Conservation (phyloP, 1,140 invertebrate genomes). For the Zelostemma sp. region DNA sequence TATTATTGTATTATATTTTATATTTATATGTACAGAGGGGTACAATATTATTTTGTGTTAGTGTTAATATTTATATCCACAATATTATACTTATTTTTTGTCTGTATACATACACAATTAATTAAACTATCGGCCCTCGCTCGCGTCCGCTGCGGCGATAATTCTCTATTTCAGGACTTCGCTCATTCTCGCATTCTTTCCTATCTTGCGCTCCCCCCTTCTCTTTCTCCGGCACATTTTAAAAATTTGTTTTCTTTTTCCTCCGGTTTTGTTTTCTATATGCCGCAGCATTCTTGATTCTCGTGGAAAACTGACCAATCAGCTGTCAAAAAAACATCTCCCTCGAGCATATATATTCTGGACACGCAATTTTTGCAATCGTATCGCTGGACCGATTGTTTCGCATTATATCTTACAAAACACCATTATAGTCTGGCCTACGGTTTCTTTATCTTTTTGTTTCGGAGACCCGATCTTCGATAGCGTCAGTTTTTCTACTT, state of each 20-base stretch:
- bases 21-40: conserved; percentile 70
- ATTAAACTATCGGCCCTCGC: conserved; percentile 65
- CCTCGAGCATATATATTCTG: conserved; percentile 39
- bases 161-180: conserved; percentile 41
- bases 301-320: conserved; percentile 37
- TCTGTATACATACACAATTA: conserved; percentile 69
- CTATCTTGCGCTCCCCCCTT: conserved; percentile 16
- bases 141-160: conserved; percentile 47
- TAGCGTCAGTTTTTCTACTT: conserved; percentile 27
- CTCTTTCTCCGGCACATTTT: conserved; percentile 21
- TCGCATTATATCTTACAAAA: conserved; percentile 66
- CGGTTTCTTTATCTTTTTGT: conserved; percentile 40
- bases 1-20: conserved; percentile 63
- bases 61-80: conserved; percentile 68
- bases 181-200: conserved; percentile 37
- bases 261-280: conserved; percentile 32
- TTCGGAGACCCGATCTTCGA: conserved; percentile 50
- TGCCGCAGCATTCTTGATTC: conserved; percentile 29
- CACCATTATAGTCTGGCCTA: conserved; percentile 66
- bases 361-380: conserved; percentile 42
- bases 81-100: conserved; percentile 67
- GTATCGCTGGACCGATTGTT: conserved; percentile 49
- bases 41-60: conserved; percentile 68
- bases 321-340: conserved; percentile 41
- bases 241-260: conserved; percentile 35